A percentile compares a stretch with the other conserved stretches of the same genome.
Evolutionary conservation across 2,797 vertebrate species (phyloP).

Genomic region (Chrosomus eos): DNA sequence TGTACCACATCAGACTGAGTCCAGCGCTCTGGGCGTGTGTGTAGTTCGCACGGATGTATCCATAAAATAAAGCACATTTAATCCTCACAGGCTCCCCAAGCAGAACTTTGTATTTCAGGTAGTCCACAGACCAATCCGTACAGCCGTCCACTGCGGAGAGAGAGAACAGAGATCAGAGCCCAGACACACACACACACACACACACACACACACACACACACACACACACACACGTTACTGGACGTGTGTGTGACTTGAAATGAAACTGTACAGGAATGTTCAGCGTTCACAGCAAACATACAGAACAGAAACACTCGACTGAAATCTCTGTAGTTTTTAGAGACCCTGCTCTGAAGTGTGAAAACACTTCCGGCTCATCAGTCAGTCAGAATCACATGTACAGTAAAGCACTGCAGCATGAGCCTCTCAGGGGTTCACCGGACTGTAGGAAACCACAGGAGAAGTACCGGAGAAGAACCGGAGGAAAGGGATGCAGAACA

Average conservation of each 20-base stretch:
- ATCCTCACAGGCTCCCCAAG: slow-evolving; percentile 97
- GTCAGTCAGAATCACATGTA: neutral
- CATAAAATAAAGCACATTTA: slow-evolving; percentile 98
- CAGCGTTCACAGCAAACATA: neutral
- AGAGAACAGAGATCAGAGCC: slow-evolving; percentile 27
- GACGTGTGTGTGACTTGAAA: neutral
- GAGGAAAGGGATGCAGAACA: neutral
- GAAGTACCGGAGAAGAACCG: neutral
- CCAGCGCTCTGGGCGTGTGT: slow-evolving; percentile 94
- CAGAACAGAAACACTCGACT: neutral
- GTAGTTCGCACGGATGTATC: slow-evolving; percentile 99
- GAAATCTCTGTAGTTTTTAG: neutral
- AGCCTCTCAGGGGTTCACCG: too few species aligned
- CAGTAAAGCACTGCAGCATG: neutral
- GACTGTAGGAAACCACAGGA: neutral
- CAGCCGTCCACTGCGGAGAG: slow-evolving; percentile 91
- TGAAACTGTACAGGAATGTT: neutral
- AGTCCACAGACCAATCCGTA: slow-evolving; percentile 99
- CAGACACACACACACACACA: neutral
- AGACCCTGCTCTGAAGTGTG: neutral
- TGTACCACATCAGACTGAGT: slow-evolving; percentile 99
- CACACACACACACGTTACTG: neutral
- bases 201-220: neutral
- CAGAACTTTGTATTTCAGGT: slow-evolving; percentile 97
- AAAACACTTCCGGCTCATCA: neutral